Base-by-base conservation (phyloP, 2,113 vertebrate species). In the Eupsittula cactorum region DNA sequence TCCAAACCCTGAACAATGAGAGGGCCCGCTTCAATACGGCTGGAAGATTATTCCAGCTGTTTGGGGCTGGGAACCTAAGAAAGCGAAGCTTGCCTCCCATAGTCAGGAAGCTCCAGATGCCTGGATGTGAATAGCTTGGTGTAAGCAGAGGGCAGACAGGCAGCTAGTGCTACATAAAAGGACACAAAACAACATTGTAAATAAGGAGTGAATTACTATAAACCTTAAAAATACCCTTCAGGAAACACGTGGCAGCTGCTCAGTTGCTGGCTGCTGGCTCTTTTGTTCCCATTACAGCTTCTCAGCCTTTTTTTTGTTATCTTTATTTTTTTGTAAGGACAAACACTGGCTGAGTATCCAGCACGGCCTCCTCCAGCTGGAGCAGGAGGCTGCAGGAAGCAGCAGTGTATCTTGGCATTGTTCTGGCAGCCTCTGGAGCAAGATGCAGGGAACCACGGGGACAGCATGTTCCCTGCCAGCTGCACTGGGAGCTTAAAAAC, bases 11-110 rank as follows among this genome's bases (percentile, higher is more conserved):
- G 23, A 68, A 65, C 92, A 90, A 89, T 67, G 64, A 49, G 49
- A 86, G 16, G 49, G 9, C 4, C 35, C 0, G 8, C 69, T 95
- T 95, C 93, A 91, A 73, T 86, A 73, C 0, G 0, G 42, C 76
- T 83, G 76, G 83, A 88, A 95, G 95, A 96, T 95, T 87, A 94
- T 93, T 96, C 96, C 95, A 95, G 88, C 96, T 97, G 95, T 95
- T 95, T 91, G 52, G 57, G 68, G 28, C 86, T 6, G 2, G 39
- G 8, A 53, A 52, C 28, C 88, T 97, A 27, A 87, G 86, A 90
- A 93, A 74, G 29, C 3, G 0, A 79, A 86, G 41, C 65, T 75
- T 93, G 88, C 80, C 84, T 95, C 93, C 95, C 17, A 39, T 83
- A 84, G 74, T 44, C 67, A 63, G 21, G 52, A 41, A 93, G 42